Evolutionary conservation across 2,797 vertebrate genomes (phyloP), one percentile per base, ranked within the genome.

Genomic region (Clarias platycephalus): DNA sequence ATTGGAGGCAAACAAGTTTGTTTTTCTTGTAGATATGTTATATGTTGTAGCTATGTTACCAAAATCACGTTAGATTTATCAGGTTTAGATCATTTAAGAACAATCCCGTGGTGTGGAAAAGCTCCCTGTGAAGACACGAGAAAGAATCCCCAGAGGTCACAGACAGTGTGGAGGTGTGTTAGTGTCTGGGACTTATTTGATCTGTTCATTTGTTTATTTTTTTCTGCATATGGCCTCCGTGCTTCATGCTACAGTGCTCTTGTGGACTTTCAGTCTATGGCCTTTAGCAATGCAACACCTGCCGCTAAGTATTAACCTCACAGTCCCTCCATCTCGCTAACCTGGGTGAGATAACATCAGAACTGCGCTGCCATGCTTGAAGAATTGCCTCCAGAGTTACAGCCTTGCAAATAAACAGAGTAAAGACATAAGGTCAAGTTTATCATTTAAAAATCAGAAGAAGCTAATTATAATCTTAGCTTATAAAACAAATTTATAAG

Each of bases 221-320:
- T 67, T 66, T 58, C 31, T 28, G 62, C 28, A 49, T 26, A 31
- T 15, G 44, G 44, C 37, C 49, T 22, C 70, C 5, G 0, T 24
- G 6, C 81, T 28, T 53, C 4, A 28, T 53, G 40, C 74, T 20
- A 37, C 72, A 44, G 12, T 55, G 82, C 71, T 44, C 24, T 53
- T 37, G 72, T 76, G 82, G 40, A 53, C 62, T 74, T 74, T 64
- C 31, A 63, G n/a, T 55, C 62, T 16, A 26, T 75, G 28, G 67
- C 68, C 66, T 62, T 26, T 20, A 66, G 81, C 67, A 24, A 72
- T 72, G 68, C 57, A 63, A 82, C 81, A 82, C 81, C 57, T 82
- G 81, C 68, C 37, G 28, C 55, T 44, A 60, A 28, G 68, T 20
- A 74, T 82, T 62, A 82, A 62, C 68, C 68, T 63, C n/a, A 63